Conservation (phyloP, 2,113 vertebrate genomes). For the Dendrocopos noguchii region DNA sequence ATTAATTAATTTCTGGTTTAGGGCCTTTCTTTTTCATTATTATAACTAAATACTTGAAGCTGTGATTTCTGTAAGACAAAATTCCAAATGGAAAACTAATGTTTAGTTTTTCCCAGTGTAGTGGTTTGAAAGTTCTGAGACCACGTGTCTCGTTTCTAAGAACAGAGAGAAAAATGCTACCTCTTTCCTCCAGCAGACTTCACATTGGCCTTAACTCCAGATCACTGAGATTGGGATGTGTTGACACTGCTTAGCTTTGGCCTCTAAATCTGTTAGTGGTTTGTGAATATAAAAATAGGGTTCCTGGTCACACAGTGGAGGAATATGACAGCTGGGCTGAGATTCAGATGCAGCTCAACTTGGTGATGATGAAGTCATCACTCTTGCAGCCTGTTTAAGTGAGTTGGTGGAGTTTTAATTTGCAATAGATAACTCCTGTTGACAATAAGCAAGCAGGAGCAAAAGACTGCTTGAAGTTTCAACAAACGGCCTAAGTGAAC, state of each 20-base stretch:
- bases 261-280: not conserved
- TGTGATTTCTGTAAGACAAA: not conserved
- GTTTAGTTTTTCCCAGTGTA: not conserved
- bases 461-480: not conserved
- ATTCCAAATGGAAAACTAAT: not conserved
- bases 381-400: not conserved
- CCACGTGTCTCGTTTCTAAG: not conserved
- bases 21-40: not conserved
- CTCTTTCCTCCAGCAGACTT: not conserved
- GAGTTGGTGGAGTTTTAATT: not conserved
- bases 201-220: accelerated
- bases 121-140: not conserved
- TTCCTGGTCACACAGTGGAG: not conserved
- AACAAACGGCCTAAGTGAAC: not conserved
- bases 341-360: not conserved
- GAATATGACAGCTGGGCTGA: not conserved
- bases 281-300: not conserved
- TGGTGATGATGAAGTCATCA: not conserved
- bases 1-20: not conserved
- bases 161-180: not conserved
- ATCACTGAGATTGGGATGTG: not conserved
- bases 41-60: not conserved
- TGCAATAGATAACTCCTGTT: not conserved
- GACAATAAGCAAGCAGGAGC: not conserved
- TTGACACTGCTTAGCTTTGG: not conserved